A percentile compares a stretch with the other conserved stretches of the same genome.
Conservation (phyloP, 1,140 invertebrate species). For the Halotydeus destructor region DNA sequence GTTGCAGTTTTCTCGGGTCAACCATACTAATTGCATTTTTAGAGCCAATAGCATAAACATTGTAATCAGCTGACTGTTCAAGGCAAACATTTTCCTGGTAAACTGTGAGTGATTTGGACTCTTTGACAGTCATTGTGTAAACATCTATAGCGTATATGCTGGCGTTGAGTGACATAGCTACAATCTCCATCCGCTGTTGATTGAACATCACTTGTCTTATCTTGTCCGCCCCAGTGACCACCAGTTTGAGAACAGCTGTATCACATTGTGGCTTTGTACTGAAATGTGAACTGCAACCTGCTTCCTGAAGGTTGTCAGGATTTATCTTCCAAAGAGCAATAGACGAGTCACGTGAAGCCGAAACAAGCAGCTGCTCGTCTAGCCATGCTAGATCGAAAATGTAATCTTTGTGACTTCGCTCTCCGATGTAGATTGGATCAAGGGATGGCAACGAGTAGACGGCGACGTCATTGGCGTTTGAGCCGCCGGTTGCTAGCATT, state of each 20-base stretch:
- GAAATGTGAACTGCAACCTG: not conserved
- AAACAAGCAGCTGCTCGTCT: slow-evolving; percentile 83
- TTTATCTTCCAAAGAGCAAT: slow-evolving; percentile 31
- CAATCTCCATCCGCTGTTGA: slow-evolving; percentile 24
- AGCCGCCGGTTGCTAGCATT: slow-evolving; percentile 70
- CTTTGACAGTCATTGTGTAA: slow-evolving; percentile 55
- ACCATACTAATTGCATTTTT: slow-evolving; percentile 72
- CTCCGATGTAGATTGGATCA: slow-evolving; percentile 82
- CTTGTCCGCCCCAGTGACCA: slow-evolving; percentile 46
- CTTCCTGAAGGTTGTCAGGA: slow-evolving; percentile 13
- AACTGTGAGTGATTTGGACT: slow-evolving; percentile 62
- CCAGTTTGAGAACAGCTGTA: slow-evolving; percentile 42
- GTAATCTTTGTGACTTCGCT: slow-evolving; percentile 74
- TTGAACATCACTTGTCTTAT: slow-evolving; percentile 73
- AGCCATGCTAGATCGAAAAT: slow-evolving; percentile 90
- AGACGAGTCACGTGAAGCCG: slow-evolving; percentile 65
- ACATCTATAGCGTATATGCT: slow-evolving; percentile 76
- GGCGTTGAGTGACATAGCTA: slow-evolving; percentile 63
- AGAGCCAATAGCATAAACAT: slow-evolving; percentile 75
- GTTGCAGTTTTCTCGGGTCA: slow-evolving; percentile 63
- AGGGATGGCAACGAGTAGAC: slow-evolving; percentile 77
- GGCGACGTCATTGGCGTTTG: slow-evolving; percentile 77
- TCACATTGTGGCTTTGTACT: slow-evolving; percentile 18
- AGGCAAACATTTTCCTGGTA: slow-evolving; percentile 82
- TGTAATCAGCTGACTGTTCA: slow-evolving; percentile 50